Percentiles rank a stretch among this genome's conserved stretches.
These are phyloP conservation scores for Timema podura DNA, from an alignment of 2,888 invertebrate species.

Conservation along the genomic window DNA sequence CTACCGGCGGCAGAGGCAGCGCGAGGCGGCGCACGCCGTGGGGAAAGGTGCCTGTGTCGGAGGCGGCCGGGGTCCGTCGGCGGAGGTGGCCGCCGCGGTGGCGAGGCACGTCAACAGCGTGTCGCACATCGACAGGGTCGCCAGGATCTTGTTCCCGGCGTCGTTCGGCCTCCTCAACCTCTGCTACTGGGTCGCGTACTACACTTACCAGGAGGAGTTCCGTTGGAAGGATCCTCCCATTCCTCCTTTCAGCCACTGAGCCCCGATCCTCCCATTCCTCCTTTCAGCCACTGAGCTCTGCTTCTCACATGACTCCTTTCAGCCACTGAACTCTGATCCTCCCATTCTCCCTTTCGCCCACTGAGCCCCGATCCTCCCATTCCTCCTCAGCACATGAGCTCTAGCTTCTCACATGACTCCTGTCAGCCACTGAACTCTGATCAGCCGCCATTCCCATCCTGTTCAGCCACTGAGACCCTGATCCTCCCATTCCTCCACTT, in stretches of 20 bases:
- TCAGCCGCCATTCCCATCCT: not conserved
- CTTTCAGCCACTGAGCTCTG: not conserved
- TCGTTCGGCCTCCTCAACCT: slow-evolving; percentile 83
- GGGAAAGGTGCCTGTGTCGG: slow-evolving; percentile 31
- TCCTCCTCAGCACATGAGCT: not conserved
- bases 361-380: not conserved
- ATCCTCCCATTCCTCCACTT: not conserved
- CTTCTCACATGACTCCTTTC: not conserved
- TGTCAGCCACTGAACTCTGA: no score
- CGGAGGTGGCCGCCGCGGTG: slow-evolving; percentile 34
- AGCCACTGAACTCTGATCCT: not conserved
- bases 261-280: not conserved
- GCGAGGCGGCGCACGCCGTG: slow-evolving; percentile 56
- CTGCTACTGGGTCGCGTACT: slow-evolving; percentile 85
- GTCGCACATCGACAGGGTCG: slow-evolving; percentile 76
- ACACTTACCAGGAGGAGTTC: slow-evolving; percentile 65
- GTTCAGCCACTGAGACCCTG: not conserved
- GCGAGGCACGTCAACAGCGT: slow-evolving; percentile 83
- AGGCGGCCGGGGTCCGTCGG: slow-evolving; percentile 33
- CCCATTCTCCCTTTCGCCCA: not conserved
- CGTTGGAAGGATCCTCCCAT: slow-evolving; percentile 28
- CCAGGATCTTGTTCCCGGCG: slow-evolving; percentile 77
- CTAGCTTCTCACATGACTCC: not conserved
- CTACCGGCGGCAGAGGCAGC: slow-evolving; percentile 60
- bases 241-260: slow-evolving; percentile 10